Base-by-base conservation (phyloP, 2,888 invertebrate species). In the Rugalucina vietnamica region DNA sequence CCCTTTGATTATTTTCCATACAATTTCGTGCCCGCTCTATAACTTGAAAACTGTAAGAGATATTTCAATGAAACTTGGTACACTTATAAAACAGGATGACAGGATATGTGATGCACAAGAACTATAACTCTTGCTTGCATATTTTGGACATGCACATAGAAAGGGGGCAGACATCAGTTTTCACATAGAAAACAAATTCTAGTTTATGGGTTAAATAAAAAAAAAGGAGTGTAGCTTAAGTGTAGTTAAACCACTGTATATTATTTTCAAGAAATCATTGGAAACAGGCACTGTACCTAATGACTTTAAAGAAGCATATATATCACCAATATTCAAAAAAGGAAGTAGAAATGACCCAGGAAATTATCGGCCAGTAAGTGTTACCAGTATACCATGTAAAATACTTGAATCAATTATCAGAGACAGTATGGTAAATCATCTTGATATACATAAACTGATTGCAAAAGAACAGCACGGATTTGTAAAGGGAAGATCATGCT, bases 241-340 rank as follows among this genome's bases (percentile, higher is more conserved):
- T 27, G 29, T 60, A 10, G 60, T 18, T 18, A 60, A 60, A 29
- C 60, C 60, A 34, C 21, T 80, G 1, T 32, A 29, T 21, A 50
- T 69, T 0, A 80, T 75, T n/a, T 54, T 75, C 24, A 75, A 73
- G 34, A 24, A 24, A 73, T 73, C 60, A 10, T 4, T 60, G 3
- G 60, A 60, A 29, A 29, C 60, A 5, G 60, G 60, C 27, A 5
- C 5, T 5, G 3, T 60, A 5, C 60, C 60, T 18, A 60, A 29
- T 60, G 60, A 60, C 29, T 60, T 60, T 60, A 60, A 60, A 29
- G 29, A 24, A 29, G 60, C 60, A 60, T 29, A 60, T 60, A 27
- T 60, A 1, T 10, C 60, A 29, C 60, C 60, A 27, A 24, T 60
- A 27, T 60, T 60, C 21, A 60, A 60, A 60, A 60, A 60, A 21